Evolutionary conservation across 2,113 vertebrate genomes (phyloP).

Genomic region (Panthera uncia): DNA sequence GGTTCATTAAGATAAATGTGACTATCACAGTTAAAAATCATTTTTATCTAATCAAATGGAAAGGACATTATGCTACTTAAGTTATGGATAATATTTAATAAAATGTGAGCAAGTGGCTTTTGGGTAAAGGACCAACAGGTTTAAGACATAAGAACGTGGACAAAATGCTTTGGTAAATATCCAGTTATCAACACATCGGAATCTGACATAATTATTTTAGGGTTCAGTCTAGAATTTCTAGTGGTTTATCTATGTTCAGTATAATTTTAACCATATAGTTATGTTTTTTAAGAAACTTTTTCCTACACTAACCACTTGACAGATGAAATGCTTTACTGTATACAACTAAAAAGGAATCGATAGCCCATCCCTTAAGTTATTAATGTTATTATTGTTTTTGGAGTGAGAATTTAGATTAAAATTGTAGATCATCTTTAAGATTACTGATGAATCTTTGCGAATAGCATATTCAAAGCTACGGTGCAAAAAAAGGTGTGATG

Average conservation of each 20-base stretch:
- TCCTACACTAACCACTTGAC: neutral
- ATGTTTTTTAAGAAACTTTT: conserved; percentile 10
- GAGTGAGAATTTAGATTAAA: conserved; percentile 4
- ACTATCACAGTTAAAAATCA: neutral
- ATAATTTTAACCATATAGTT: neutral
- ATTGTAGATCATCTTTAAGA: conserved; percentile 19
- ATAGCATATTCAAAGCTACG: neutral
- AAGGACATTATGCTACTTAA: neutral
- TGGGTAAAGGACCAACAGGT: neutral
- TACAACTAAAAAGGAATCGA: neutral
- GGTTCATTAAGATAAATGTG: conserved; percentile 37
- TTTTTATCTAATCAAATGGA: neutral
- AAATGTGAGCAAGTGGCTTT: conserved; percentile 20
- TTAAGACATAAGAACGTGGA: neutral
- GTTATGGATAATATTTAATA: neutral
- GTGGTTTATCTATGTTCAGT: neutral
- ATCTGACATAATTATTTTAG: neutral
- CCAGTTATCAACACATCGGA: neutral
- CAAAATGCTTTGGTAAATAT: neutral
- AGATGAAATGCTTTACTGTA: conserved; percentile 1
- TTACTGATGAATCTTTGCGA: neutral
- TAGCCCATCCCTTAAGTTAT: neutral
- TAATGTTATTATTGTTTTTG: neutral
- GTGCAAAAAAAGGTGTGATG: neutral
- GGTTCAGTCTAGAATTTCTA: neutral